A percentile compares a stretch with the other conserved stretches of the same genome.
Evolutionary conservation across 2,797 vertebrate species (phyloP).

Genomic region (Cirrhinus mrigala): DNA sequence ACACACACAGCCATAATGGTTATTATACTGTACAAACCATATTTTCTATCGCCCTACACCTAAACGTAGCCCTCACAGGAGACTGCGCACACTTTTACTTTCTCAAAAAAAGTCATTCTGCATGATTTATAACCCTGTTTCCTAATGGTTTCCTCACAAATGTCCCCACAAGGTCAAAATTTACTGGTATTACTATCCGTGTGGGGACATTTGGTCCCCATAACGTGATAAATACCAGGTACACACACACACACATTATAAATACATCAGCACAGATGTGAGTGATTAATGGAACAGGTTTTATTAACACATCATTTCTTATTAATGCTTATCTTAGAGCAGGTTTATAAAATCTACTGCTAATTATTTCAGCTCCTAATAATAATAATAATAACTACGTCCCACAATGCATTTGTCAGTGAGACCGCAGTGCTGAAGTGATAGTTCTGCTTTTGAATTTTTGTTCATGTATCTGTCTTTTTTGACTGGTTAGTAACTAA

Average conservation of each 20-base stretch:
- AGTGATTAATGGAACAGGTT: not conserved
- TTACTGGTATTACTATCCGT: too few species aligned
- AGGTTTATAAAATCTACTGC: not conserved
- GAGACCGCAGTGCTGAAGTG: not conserved
- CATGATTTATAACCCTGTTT: too few species aligned
- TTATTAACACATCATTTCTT: not conserved
- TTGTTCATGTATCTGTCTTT: not conserved
- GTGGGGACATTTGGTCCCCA: too few species aligned
- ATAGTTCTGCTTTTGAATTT: not conserved
- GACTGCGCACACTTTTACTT: too few species aligned
- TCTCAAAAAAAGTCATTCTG: too few species aligned
- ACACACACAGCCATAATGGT: too few species aligned
- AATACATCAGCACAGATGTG: not conserved
- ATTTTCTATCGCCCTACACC: too few species aligned
- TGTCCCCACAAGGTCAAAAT: too few species aligned
- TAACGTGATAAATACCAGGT: too few species aligned
- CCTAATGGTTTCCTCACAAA: too few species aligned
- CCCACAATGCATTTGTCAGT: conserved; percentile 1
- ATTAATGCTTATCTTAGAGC: not conserved
- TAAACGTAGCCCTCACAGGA: too few species aligned
- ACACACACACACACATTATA: conserved; percentile 26
- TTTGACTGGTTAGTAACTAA: not conserved
- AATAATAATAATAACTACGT: not conserved
- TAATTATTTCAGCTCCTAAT: not conserved
- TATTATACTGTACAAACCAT: too few species aligned